Base-by-base conservation (phyloP, 2,888 invertebrate species). In the Habroteleia sp. region DNA sequence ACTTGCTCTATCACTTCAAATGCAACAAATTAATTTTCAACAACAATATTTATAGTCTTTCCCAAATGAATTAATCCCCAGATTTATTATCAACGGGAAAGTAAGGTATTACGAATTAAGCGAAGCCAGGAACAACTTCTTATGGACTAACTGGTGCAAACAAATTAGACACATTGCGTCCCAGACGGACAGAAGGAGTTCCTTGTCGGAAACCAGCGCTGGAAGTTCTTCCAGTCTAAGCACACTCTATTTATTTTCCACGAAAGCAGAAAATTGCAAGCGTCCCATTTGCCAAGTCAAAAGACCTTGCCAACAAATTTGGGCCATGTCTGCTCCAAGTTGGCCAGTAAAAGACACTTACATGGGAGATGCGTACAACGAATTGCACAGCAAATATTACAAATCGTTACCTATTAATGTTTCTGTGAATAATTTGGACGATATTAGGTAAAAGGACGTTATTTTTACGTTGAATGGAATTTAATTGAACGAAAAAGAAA, bases 91-190 rank as follows among this genome's bases (percentile, higher is more conserved):
- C 54, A 83, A 86, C 33, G 86, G 85, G 14, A 81, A 88, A 68
- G 89, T 90, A 0, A 89, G 90, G 79, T 93, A 93, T 87, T 94
- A 93, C 85, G 94, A 94, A 86, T 89, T 94, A 69, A 92, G 92
- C 0, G 92, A 92, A 1, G 90, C 91, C 77, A 87, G 91, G 68
- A 90, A 90, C 79, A 90, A 90, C 83, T 89, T 91, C 87, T 90
- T 90, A 80, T 93, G 93, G 93, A 89, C 89, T 66, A 82, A 91
- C 23, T 93, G 93, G 93, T 91, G 91, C 76, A 89, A 90, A 56
- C 89, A 90, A 69, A 88, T 92, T 16, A 73, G 23, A 16, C 86
- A 84, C 73, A 89, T 89, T 75, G 78, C 91, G 41, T 86, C 84
- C 35, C 89, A 89, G 0, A 89, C 87, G 62, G 85, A 87, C 13